A percentile compares a stretch with the other conserved stretches of the same genome.
Evolutionary conservation across 2,888 invertebrate species (phyloP).

Genomic region (Aporophyla lueneburgensis): DNA sequence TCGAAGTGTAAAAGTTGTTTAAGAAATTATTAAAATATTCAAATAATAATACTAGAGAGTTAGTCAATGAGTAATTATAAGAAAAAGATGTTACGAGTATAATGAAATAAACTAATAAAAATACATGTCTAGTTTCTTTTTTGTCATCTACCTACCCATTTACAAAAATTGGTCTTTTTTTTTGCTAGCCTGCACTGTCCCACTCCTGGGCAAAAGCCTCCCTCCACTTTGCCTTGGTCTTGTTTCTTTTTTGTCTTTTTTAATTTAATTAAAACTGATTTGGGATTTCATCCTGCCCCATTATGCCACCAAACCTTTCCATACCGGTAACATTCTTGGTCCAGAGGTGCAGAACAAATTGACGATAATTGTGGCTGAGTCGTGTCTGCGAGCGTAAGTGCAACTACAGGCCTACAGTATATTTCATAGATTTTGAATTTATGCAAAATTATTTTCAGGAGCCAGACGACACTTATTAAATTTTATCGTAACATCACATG

Average conservation of each 20-base stretch:
- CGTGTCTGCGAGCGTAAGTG: background rate
- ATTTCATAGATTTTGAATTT: too few relatives aligned
- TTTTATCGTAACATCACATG: too few relatives aligned
- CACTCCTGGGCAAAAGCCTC: too few relatives aligned
- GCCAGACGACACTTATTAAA: background rate
- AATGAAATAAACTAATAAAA: constrained; percentile 88
- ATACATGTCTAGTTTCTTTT: constrained; percentile 31
- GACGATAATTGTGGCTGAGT: background rate
- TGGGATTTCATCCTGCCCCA: background rate
- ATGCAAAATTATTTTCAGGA: background rate
- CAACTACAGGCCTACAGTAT: background rate
- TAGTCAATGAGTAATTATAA: constrained; percentile 89
- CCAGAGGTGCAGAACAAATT: background rate
- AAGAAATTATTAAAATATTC: constrained; percentile 88
- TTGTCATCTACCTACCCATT: background rate
- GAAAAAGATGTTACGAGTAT: constrained; percentile 89
- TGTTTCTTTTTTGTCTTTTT: constrained; percentile 28
- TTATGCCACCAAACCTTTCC: background rate
- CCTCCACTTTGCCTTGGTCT: too few relatives aligned
- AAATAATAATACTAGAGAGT: constrained; percentile 89
- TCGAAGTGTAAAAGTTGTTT: constrained; percentile 86
- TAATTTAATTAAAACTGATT: background rate
- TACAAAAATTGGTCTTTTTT: background rate
- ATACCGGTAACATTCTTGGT: background rate
- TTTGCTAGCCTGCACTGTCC: too few relatives aligned